phyloP scores from a whole-genome alignment of 2,113 vertebrate genomes.

The Dolichotis patagonum region DNA sequence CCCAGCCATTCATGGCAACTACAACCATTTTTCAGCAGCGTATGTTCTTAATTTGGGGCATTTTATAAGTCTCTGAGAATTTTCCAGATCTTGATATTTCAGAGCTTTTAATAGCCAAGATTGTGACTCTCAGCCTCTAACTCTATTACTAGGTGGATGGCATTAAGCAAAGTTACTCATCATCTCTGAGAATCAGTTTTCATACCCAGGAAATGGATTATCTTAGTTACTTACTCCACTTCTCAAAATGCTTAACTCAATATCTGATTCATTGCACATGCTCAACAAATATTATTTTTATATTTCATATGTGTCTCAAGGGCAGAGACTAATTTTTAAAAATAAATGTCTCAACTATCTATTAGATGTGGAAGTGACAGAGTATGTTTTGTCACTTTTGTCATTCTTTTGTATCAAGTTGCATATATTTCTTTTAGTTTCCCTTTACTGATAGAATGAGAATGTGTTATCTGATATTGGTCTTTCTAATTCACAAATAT shows the following conservation, averaged over 20 bases:
- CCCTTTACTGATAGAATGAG: neutral
- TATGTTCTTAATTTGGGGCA: neutral
- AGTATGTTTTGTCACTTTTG: neutral
- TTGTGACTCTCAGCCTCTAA: neutral
- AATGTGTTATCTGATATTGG: slow-evolving; percentile 6
- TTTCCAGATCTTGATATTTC: neutral
- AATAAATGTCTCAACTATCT: neutral
- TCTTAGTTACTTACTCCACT: neutral
- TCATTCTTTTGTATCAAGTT: neutral
- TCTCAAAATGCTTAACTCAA: neutral
- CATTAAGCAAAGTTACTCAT: neutral
- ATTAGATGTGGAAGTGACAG: neutral
- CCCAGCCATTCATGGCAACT: neutral
- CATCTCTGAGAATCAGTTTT: neutral
- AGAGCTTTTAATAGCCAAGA: neutral
- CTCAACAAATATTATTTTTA: slow-evolving; percentile 10
- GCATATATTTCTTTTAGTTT: neutral
- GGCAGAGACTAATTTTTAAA: neutral
- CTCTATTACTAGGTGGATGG: neutral
- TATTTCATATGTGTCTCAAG: neutral
- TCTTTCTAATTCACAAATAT: slow-evolving; percentile 36
- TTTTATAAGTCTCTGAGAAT: neutral
- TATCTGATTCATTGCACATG: neutral
- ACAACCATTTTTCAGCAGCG: neutral
- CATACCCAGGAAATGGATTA: neutral